A percentile compares a stretch with the other conserved stretches of the same genome.
Evolutionary conservation across 2,888 invertebrate genomes (phyloP).

Genomic region (Drosophila falleni): DNA sequence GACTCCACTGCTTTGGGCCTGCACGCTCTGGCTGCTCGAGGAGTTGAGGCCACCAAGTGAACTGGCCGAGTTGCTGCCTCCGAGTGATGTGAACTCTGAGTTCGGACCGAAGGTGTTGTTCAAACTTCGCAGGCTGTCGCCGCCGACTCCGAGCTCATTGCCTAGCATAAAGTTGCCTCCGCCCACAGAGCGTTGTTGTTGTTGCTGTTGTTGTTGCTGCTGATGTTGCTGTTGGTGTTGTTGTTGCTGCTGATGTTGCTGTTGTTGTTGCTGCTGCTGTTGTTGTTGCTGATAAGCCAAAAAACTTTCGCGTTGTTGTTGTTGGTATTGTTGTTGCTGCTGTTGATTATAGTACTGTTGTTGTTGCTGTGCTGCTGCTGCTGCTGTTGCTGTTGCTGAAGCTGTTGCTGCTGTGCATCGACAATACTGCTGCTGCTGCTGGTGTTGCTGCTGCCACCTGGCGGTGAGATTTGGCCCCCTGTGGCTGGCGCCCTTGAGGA

Average conservation of each 20-base stretch:
- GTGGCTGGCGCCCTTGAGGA: conserved; percentile 86
- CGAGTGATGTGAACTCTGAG: conserved; percentile 83
- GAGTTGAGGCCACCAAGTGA: conserved; percentile 56
- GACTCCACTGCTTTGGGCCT: conserved; percentile 15
- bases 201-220: conserved; percentile 63
- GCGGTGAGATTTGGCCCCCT: conserved; percentile 86
- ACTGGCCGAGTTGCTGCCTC: conserved; percentile 54
- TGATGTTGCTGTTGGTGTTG: conserved; percentile 85
- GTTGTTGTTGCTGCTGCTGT: conserved; percentile 79
- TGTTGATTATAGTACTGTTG: conserved; percentile 76
- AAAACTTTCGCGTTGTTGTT: conserved; percentile 79
- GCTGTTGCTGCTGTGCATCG: conserved; percentile 54
- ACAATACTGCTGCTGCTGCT: conserved; percentile 64
- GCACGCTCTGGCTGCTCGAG: conserved; percentile 55
- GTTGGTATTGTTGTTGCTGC: conserved; percentile 76
- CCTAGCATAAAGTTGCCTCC: conserved; percentile 76
- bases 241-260: conserved; percentile 55
- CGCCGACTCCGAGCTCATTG: conserved; percentile 74
- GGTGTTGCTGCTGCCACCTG: conserved; percentile 83
- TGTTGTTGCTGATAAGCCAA: conserved; percentile 59
- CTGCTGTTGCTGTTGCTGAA: conserved; percentile 57
- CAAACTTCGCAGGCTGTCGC: conserved; percentile 84
- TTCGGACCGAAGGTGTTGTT: conserved; percentile 85
- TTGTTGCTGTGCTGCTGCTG: conserved; percentile 53
- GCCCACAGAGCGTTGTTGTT: conserved; percentile 61